phyloP scores from a whole-genome alignment of 2,113 vertebrate species.

The Cercopithecus mona region DNA sequence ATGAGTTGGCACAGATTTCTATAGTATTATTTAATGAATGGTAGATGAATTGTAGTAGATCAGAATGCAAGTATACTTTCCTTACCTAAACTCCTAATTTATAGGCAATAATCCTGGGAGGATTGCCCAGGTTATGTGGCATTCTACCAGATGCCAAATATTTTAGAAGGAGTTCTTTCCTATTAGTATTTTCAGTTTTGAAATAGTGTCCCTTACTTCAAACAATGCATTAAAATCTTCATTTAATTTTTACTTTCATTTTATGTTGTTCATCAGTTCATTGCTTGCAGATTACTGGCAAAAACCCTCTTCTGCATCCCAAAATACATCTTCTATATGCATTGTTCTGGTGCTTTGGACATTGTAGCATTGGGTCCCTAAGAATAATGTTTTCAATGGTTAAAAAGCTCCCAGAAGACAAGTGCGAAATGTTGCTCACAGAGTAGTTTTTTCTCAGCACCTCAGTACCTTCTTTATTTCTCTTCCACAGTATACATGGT shows the following conservation, averaged over 20 bases:
- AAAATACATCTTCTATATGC: neutral
- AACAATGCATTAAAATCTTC: constrained; percentile 1
- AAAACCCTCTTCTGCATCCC: neutral
- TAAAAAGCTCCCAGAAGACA: neutral
- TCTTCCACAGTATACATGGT: neutral
- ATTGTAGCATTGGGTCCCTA: neutral
- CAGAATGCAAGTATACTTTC: neutral
- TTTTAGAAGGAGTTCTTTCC: neutral
- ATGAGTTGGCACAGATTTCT: neutral
- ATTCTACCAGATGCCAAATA: neutral
- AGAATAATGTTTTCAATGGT: neutral
- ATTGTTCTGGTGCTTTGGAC: constrained; percentile 5
- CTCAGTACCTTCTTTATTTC: neutral
- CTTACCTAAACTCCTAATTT: neutral
- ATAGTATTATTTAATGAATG: neutral
- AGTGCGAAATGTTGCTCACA: neutral
- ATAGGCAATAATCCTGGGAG: neutral
- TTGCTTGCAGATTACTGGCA: constrained; percentile 6
- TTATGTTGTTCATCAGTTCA: constrained; percentile 23
- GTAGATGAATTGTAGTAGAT: neutral
- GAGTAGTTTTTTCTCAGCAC: neutral
- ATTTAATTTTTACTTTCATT: constrained; percentile 28
- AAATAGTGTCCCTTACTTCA: neutral
- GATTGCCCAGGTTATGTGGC: neutral
- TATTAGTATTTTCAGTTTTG: constrained; percentile 15